phyloP scores from a whole-genome alignment of 2,888 invertebrate genomes.

The Oasisia sp. region DNA sequence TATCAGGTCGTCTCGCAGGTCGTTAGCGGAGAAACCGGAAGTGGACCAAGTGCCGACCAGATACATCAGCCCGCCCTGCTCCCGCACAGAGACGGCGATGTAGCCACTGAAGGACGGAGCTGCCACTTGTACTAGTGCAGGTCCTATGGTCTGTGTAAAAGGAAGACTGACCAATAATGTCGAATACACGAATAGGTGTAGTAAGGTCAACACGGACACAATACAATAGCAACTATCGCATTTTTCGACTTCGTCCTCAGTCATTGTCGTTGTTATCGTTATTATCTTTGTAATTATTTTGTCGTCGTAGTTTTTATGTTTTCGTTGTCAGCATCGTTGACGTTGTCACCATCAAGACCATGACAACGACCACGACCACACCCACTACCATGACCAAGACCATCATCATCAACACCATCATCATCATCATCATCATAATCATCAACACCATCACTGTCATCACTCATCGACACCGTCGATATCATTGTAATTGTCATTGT shows the following conservation, averaged over 20 bases:
- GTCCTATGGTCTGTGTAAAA: conserved; percentile 33
- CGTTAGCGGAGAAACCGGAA: background rate
- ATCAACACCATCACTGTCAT: background rate
- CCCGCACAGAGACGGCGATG: background rate
- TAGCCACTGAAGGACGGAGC: background rate
- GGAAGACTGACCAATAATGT: background rate
- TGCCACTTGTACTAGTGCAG: conserved; percentile 22
- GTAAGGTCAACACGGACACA: too few species aligned
- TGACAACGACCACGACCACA: conserved; percentile 22
- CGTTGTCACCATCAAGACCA: background rate
- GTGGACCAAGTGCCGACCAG: background rate
- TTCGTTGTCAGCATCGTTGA: too few species aligned
- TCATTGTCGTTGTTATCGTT: too few species aligned
- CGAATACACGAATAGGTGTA: background rate
- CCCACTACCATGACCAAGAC: background rate
- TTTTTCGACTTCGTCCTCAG: too few species aligned
- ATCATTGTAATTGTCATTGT: conserved; percentile 17
- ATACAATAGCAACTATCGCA: too few species aligned
- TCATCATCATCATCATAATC: conserved; percentile 19
- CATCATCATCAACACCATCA: conserved; percentile 25
- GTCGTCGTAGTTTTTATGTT: too few species aligned
- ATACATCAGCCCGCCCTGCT: background rate
- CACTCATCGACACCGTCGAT: conserved; percentile 17
- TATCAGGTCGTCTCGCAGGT: background rate
- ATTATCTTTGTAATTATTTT: too few species aligned